Evolutionary conservation across 2,113 vertebrate genomes (phyloP).

Genomic region (Caloenas nicobarica): DNA sequence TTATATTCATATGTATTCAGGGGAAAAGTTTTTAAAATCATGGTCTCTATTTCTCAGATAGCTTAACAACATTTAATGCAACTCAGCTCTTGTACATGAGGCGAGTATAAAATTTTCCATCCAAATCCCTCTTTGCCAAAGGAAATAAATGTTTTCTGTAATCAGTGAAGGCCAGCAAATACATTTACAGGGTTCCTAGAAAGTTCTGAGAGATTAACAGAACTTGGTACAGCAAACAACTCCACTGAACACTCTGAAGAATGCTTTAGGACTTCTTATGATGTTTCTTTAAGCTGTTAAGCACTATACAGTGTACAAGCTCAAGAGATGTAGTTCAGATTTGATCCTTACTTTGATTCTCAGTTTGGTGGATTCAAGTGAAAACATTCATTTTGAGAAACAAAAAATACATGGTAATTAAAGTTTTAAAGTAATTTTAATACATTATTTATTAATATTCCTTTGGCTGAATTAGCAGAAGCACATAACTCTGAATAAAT

Average conservation of each 20-base stretch:
- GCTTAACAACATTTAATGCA: not conserved
- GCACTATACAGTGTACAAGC: not conserved
- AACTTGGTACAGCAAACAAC: not conserved
- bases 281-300: not conserved
- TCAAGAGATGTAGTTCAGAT: not conserved
- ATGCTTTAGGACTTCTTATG: not conserved
- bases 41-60: not conserved
- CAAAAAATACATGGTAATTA: not conserved
- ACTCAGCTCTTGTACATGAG: not conserved
- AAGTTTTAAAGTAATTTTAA: not conserved
- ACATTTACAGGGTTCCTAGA: not conserved
- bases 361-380: not conserved
- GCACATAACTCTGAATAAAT: not conserved
- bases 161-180: not conserved
- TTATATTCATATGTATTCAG: not conserved
- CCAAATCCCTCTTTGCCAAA: not conserved
- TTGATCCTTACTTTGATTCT: not conserved
- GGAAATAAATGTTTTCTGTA: not conserved
- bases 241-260: not conserved
- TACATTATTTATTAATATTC: not conserved
- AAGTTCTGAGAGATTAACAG: not conserved
- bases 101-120: not conserved
- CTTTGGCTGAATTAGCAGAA: not conserved
- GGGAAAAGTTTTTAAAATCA: not conserved
- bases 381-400: not conserved